Conservation (phyloP, 2,888 invertebrate genomes). For the Luperina testacea region DNA sequence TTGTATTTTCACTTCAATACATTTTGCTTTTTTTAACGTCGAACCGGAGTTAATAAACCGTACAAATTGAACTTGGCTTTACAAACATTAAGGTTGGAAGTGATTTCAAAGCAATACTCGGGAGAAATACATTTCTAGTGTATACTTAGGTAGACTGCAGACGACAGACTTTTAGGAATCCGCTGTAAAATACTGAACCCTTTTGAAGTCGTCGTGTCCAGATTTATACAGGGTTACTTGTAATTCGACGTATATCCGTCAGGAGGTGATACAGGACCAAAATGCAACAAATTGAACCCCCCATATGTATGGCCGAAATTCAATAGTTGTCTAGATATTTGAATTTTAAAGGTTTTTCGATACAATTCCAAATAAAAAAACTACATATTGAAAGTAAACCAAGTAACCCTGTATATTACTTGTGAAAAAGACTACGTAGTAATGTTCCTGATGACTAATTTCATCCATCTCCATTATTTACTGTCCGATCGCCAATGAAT, state of each 20-base stretch:
- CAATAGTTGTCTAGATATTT: no score
- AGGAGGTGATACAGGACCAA: no score
- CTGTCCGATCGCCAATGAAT: no score
- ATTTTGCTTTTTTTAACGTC: constrained; percentile 3
- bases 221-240: no score
- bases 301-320: no score
- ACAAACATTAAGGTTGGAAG: constrained; percentile 24
- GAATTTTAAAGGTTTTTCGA: no score
- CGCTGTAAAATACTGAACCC: neutral
- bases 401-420: neutral
- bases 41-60: constrained; percentile 19
- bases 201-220: neutral
- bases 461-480: neutral
- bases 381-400: no score
- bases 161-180: constrained; percentile 10
- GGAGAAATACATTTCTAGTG: constrained; percentile 45
- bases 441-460: neutral
- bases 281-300: no score
- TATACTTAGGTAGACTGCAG: constrained; percentile 18
- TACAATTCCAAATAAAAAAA: no score
- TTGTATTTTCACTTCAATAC: neutral
- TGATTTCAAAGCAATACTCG: constrained; percentile 52
- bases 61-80: constrained; percentile 19
- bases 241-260: no score
- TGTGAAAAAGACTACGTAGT: neutral